These are phyloP conservation scores for Amphiduros pacificus DNA, from an alignment of 2,888 invertebrate species.

Conservation along the genomic window DNA sequence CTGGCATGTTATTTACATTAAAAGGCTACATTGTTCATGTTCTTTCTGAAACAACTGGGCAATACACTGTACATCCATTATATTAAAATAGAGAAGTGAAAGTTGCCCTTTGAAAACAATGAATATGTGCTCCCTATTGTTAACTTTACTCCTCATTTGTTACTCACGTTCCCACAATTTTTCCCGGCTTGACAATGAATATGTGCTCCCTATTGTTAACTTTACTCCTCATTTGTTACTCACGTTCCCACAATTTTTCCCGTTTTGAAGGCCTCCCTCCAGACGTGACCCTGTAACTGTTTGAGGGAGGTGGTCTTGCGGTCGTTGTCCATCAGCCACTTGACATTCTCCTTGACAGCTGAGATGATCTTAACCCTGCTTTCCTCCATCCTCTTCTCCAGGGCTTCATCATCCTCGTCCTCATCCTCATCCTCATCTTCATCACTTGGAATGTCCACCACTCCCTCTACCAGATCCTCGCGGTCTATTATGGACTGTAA, in stretches of 20 bases:
- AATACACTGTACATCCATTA: no score
- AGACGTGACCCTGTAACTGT: slow-evolving; percentile 86
- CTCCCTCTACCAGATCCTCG: slow-evolving; percentile 33
- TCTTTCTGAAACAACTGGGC: no score
- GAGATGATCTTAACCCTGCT: slow-evolving; percentile 60
- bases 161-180: slow-evolving; percentile 87
- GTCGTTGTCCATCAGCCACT: slow-evolving; percentile 81
- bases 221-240: no score
- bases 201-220: no score
- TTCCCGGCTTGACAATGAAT: slow-evolving; percentile 71
- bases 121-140: no score
- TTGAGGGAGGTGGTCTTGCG: slow-evolving; percentile 81
- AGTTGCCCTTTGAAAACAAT: no score
- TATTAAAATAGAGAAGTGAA: no score
- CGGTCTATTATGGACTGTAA: not conserved
- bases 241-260: slow-evolving; percentile 85
- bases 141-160: no score
- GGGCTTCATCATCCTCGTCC: slow-evolving; percentile 64
- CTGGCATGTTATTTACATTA: no score
- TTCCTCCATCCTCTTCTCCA: slow-evolving; percentile 39
- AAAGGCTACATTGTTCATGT: no score
- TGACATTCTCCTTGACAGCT: slow-evolving; percentile 72
- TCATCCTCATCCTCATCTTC: slow-evolving; percentile 61
- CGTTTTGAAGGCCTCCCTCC: slow-evolving; percentile 79
- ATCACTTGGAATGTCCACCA: no score